Conservation (phyloP, 2,888 invertebrate species). For the Trachelus tabidus region DNA sequence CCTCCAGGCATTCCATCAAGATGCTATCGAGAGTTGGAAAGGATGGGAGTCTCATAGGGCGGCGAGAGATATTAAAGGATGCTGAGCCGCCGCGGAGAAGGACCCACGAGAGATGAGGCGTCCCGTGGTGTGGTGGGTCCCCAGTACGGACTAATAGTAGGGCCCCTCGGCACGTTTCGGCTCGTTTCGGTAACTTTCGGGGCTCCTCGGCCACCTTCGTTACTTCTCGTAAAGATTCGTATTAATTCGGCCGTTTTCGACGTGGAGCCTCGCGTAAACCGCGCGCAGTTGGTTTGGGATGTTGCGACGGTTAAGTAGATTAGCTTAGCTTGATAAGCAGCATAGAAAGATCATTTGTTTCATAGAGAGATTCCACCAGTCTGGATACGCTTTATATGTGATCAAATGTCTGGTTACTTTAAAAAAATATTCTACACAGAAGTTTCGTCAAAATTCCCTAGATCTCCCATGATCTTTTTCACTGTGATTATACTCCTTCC, state of each 20-base stretch:
- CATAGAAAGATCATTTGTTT: not conserved
- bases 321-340: not conserved
- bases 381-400: not conserved
- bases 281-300: not conserved
- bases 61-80: conserved; percentile 59
- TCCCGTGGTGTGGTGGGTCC: conserved; percentile 51
- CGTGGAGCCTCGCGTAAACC: not conserved
- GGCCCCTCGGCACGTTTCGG: not conserved
- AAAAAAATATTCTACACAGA: not conserved
- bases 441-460: not conserved
- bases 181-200: conserved; percentile 6
- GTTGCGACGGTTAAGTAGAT: not conserved
- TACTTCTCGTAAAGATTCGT: not conserved
- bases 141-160: conserved; percentile 13
- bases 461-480: not conserved
- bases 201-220: not conserved
- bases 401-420: not conserved
- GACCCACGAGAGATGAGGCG: conserved; percentile 5
- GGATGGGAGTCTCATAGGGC: conserved; percentile 38
- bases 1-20: conserved; percentile 63
- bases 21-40: conserved; percentile 52
- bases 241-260: conserved; percentile 6
- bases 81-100: conserved; percentile 43
- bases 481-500: not conserved
- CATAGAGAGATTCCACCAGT: not conserved